A percentile compares a stretch with the other conserved stretches of the same genome.
Conservation (phyloP, 1,140 invertebrate genomes). For the Apocrypta bakeri region DNA sequence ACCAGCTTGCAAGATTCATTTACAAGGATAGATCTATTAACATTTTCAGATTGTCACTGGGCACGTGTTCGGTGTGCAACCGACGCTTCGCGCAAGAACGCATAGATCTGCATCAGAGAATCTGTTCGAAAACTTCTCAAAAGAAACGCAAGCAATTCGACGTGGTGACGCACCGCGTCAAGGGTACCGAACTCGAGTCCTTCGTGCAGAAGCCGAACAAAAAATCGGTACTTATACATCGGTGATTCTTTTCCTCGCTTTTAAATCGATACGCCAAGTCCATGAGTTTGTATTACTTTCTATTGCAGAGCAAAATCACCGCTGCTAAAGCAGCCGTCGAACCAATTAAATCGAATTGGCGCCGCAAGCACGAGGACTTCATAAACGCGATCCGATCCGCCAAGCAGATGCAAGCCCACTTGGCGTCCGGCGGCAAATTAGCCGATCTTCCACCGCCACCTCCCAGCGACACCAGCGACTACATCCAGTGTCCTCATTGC, state of each 20-base stretch:
- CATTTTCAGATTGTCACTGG: slow-evolving; percentile 67
- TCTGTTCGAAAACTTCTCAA: slow-evolving; percentile 83
- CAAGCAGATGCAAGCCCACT: slow-evolving; percentile 88
- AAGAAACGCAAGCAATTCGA: slow-evolving; percentile 93
- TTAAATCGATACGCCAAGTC: neutral
- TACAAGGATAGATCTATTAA: neutral
- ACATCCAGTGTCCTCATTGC: slow-evolving; percentile 94
- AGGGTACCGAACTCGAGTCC: slow-evolving; percentile 91
- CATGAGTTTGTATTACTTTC: neutral
- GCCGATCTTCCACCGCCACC: slow-evolving; percentile 93
- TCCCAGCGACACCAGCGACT: slow-evolving; percentile 89
- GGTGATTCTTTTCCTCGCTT: neutral
- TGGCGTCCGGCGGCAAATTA: slow-evolving; percentile 90
- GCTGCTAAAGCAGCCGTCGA: neutral
- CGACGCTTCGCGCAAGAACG: slow-evolving; percentile 87
- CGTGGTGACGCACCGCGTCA: slow-evolving; percentile 85
- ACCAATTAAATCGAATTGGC: slow-evolving; percentile 81
- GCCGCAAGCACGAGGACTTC: slow-evolving; percentile 94
- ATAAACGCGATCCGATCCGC: slow-evolving; percentile 92
- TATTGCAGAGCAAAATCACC: neutral
- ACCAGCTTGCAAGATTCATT: neutral
- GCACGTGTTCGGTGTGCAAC: slow-evolving; percentile 79
- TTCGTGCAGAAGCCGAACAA: slow-evolving; percentile 75
- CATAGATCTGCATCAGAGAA: slow-evolving; percentile 85
- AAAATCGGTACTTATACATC: slow-evolving; percentile 42